Percentiles rank a stretch among this genome's conserved stretches.
These are phyloP conservation scores for Chlorops oryzae DNA, from an alignment of 1,140 invertebrate species.

Conservation along the genomic window DNA sequence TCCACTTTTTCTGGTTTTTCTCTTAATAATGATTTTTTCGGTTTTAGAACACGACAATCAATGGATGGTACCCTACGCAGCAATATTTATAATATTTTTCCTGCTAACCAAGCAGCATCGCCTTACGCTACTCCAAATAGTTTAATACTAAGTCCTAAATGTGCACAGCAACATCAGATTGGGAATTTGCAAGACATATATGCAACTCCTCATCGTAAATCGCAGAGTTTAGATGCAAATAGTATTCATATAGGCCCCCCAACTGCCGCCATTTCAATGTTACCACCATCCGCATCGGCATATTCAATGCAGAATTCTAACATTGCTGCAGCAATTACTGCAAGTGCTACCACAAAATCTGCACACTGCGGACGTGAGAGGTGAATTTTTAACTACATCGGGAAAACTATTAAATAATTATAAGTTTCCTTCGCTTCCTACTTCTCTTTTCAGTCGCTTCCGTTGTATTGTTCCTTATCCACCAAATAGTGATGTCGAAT, in stretches of 20 bases:
- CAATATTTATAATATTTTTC: slow-evolving; percentile 19
- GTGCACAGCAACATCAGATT: no score
- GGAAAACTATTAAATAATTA: not conserved
- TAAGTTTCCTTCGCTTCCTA: slow-evolving; percentile 33
- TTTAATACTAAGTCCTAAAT: no score
- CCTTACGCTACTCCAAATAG: slow-evolving; percentile 15
- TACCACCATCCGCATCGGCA: no score
- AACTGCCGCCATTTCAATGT: no score
- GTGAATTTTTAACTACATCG: slow-evolving; percentile 17
- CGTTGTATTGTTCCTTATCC: slow-evolving; percentile 90
- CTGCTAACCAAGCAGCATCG: slow-evolving; percentile 12
- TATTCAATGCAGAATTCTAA: no score
- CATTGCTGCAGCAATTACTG: slow-evolving; percentile 39
- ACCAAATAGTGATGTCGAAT: slow-evolving; percentile 87
- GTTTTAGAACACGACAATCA: slow-evolving; percentile 30
- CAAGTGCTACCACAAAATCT: slow-evolving; percentile 41
- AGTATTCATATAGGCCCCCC: no score
- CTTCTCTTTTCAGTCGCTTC: slow-evolving; percentile 54
- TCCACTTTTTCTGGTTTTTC: not conserved
- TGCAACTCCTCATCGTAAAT: slow-evolving; percentile 64
- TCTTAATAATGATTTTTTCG: not conserved
- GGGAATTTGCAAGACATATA: no score
- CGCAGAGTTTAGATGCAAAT: slow-evolving; percentile 69
- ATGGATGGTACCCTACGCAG: slow-evolving; percentile 38
- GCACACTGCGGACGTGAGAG: slow-evolving; percentile 34